Percentiles rank a stretch among this genome's conserved stretches.
Conservation (phyloP, 1,140 invertebrate species). For the Papilio aristodemus region DNA sequence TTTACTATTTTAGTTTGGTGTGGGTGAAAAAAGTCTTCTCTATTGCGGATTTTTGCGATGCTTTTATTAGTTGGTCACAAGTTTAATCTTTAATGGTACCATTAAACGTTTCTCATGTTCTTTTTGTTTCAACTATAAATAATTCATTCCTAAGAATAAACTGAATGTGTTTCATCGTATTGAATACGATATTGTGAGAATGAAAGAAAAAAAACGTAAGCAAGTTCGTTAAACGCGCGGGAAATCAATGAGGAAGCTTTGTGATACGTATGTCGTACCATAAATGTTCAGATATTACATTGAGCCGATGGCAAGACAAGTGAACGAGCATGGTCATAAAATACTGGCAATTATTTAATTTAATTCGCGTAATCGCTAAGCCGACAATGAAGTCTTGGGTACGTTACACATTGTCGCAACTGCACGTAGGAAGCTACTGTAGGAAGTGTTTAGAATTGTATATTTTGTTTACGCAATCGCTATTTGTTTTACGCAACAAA, state of each 20-base stretch:
- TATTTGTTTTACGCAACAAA: conserved; percentile 17
- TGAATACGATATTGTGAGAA: conserved; percentile 10
- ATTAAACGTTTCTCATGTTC: no score
- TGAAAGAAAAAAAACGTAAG: neutral
- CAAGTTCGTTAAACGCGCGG: conserved; percentile 19
- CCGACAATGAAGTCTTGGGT: conserved; percentile 2
- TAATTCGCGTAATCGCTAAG: neutral
- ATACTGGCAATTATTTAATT: neutral
- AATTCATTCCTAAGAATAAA: neutral
- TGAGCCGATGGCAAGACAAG: conserved; percentile 15
- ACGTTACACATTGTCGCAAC: conserved; percentile 7
- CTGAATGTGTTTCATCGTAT: no score
- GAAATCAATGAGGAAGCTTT: conserved; percentile 24
- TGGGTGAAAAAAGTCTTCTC: no score
- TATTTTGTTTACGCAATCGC: conserved; percentile 16
- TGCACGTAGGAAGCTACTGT: conserved; percentile 10
- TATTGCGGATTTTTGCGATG: no score
- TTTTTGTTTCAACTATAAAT: neutral
- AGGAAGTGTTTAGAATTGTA: conserved; percentile 24
- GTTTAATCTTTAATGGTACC: no score
- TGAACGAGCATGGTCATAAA: conserved; percentile 4
- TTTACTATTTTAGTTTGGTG: no score
- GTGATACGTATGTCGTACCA: conserved; percentile 2
- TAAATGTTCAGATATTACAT: conserved; percentile 4
- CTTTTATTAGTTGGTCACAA: no score